Percentiles rank a stretch among this genome's conserved stretches.
Evolutionary conservation across 1,140 invertebrate species (phyloP).

Genomic region (Drosophila navojoa): DNA sequence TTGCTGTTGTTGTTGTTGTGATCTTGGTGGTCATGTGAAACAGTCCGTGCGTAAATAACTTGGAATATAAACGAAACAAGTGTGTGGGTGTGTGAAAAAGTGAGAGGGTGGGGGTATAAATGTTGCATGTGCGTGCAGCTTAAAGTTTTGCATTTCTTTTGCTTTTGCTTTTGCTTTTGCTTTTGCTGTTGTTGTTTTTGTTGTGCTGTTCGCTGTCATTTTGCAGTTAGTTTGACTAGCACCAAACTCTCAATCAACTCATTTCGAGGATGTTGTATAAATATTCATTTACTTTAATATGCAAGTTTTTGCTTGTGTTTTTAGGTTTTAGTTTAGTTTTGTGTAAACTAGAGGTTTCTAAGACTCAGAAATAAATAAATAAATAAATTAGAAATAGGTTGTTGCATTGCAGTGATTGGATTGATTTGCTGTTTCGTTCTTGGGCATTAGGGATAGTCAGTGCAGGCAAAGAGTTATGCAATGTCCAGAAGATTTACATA

Average conservation of each 20-base stretch:
- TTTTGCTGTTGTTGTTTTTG: neutral
- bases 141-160: conserved; percentile 41
- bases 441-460: conserved; percentile 54
- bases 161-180: neutral
- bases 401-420: conserved; percentile 33
- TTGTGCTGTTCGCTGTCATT: conserved; percentile 49
- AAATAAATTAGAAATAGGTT: conserved; percentile 68
- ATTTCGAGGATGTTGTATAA: conserved; percentile 51
- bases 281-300: conserved; percentile 65
- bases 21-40: conserved; percentile 49
- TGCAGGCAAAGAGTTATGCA: conserved; percentile 71
- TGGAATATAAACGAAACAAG: conserved; percentile 49
- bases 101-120: conserved; percentile 7
- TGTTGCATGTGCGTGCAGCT: conserved; percentile 52
- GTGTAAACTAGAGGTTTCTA: conserved; percentile 36
- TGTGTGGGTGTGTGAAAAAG: conserved; percentile 28
- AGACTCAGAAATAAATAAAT: conserved; percentile 56
- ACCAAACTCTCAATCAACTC: conserved; percentile 78
- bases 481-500: conserved; percentile 56
- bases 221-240: conserved; percentile 83
- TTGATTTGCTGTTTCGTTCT: conserved; percentile 20
- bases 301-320: conserved; percentile 42
- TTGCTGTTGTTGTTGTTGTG: conserved; percentile 49
- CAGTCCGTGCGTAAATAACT: conserved; percentile 74
- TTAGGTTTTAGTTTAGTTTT: conserved; percentile 11